Evolutionary conservation across 2,113 vertebrate species (phyloP).

Genomic region (Melanerpes formicivorus): DNA sequence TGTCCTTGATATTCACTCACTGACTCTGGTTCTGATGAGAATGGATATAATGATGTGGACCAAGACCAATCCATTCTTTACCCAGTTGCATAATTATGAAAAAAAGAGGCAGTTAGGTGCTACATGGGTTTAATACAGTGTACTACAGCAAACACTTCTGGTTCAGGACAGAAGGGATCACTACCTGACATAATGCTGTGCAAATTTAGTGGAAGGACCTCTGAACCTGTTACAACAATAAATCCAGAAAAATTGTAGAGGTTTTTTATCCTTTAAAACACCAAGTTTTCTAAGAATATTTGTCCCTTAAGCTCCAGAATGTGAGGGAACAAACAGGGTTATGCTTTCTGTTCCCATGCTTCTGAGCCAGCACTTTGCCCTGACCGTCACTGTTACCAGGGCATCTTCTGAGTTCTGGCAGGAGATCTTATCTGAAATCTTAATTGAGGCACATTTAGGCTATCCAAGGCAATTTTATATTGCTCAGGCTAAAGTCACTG

Average conservation of each 20-base stretch:
- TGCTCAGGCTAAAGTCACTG: constrained; percentile 34
- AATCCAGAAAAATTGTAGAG: background rate
- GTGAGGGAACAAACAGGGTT: background rate
- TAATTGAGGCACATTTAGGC: constrained; percentile 7
- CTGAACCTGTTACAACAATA: background rate
- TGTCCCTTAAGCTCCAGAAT: background rate
- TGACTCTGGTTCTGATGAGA: background rate
- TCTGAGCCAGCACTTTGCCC: background rate
- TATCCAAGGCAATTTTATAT: constrained; percentile 29
- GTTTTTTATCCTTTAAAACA: background rate
- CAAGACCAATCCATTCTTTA: background rate
- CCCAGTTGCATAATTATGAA: background rate
- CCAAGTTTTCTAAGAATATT: background rate
- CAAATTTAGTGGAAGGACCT: background rate
- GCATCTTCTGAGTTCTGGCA: constrained; percentile 8
- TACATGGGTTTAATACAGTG: background rate
- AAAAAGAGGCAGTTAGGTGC: background rate
- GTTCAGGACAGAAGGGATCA: background rate
- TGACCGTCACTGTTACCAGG: background rate
- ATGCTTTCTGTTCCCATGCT: background rate
- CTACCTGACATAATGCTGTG: background rate
- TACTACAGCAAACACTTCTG: background rate
- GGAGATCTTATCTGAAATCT: constrained; percentile 19
- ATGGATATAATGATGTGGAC: background rate
- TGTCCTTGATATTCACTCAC: background rate